Evolutionary conservation across 1,140 invertebrate genomes (phyloP).

Genomic region (Pomacea maculata): DNA sequence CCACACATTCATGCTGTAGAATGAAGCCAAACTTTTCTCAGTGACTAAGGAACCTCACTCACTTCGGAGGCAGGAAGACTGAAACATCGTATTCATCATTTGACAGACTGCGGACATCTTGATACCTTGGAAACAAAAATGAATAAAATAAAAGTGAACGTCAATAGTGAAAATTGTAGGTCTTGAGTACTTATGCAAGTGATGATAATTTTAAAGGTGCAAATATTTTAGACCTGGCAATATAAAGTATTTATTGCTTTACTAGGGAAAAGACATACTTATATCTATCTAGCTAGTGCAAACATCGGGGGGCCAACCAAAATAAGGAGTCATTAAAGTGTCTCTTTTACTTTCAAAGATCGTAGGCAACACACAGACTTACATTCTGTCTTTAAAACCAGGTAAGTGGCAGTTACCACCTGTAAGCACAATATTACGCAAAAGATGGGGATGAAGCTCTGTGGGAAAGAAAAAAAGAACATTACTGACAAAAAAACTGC

Average conservation of each 20-base stretch:
- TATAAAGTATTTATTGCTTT: not conserved
- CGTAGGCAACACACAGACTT: constrained; percentile 38
- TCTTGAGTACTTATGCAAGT: not conserved
- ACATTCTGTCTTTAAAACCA: constrained; percentile 84
- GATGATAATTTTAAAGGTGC: not conserved
- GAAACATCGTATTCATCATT: constrained; percentile 80
- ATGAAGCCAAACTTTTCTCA: not conserved
- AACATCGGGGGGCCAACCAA: not conserved
- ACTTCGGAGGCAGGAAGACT: constrained; percentile 74
- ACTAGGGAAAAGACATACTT: constrained; percentile 60
- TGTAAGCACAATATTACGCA: constrained; percentile 88
- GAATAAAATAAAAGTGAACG: constrained; percentile 2
- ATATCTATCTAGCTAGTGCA: not conserved
- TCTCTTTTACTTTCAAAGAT: not conserved
- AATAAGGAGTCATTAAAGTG: no score
- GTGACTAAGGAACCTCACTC: constrained; percentile 46
- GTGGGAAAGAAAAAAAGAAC: constrained; percentile 10
- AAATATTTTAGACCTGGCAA: not conserved
- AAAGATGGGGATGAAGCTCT: constrained; percentile 82
- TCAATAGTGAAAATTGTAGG: not conserved
- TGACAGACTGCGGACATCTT: constrained; percentile 82
- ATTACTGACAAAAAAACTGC: not conserved
- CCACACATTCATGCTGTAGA: not conserved
- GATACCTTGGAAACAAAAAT: constrained; percentile 51
- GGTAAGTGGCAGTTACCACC: constrained; percentile 83